Conservation (phyloP, 1,140 invertebrate species). For the Linepithema humile region DNA sequence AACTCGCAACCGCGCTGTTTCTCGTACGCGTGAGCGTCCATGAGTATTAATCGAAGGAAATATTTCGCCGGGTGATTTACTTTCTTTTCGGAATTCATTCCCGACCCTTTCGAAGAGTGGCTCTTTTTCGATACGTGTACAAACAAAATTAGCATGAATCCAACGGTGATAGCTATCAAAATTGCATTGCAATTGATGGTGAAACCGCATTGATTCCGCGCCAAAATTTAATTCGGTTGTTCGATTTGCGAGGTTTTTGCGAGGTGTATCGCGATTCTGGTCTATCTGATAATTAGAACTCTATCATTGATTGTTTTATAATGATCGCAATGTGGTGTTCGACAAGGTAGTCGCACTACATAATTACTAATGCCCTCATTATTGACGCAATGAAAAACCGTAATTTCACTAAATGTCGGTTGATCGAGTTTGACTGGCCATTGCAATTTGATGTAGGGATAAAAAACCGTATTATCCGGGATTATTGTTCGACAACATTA, state of each 20-base stretch:
- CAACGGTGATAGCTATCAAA: conserved; percentile 13
- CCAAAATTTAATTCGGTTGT: conserved; percentile 47
- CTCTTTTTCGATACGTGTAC: neutral
- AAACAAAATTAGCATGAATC: neutral
- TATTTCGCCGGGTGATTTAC: conserved; percentile 20
- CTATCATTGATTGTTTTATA: conserved; percentile 41
- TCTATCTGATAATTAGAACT: conserved; percentile 60
- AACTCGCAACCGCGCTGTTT: conserved; percentile 34
- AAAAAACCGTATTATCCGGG: conserved; percentile 7
- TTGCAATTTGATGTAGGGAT: neutral
- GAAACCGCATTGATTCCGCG: conserved; percentile 7
- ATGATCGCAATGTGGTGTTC: conserved; percentile 46
- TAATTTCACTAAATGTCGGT: neutral
- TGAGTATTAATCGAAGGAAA: conserved; percentile 56
- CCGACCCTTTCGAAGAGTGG: neutral
- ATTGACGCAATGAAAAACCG: neutral
- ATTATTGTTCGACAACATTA: neutral
- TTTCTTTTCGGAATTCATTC: neutral
- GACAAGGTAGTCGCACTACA: neutral
- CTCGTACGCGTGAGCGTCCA: conserved; percentile 4
- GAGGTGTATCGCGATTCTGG: conserved; percentile 1
- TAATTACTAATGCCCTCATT: conserved; percentile 49
- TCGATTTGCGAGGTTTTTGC: conserved; percentile 5
- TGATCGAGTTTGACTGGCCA: neutral
- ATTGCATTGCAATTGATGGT: conserved; percentile 35